Conservation (phyloP, 1,140 invertebrate species). For the Trichoplusia ni region DNA sequence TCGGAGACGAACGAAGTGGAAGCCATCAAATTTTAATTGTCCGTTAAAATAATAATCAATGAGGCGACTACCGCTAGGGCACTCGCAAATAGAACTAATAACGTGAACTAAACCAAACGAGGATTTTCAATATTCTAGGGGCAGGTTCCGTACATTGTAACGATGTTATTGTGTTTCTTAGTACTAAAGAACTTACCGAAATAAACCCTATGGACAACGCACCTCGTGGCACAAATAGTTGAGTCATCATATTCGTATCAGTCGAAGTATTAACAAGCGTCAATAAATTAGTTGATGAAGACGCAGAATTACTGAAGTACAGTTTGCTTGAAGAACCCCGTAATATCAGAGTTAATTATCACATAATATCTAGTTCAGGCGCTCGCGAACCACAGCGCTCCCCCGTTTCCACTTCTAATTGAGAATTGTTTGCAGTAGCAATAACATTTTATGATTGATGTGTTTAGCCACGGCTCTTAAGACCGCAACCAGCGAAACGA, state of each 20-base stretch:
- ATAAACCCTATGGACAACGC: too few species aligned
- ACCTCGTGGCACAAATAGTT: too few species aligned
- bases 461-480: constrained; percentile 42
- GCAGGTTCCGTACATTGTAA: constrained; percentile 18
- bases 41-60: constrained; percentile 80
- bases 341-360: too few species aligned
- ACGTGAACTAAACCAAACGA: constrained; percentile 34
- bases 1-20: constrained; percentile 75
- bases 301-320: too few species aligned
- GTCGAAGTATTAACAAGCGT: too few species aligned
- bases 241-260: too few species aligned
- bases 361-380: too few species aligned
- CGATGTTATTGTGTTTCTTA: neutral
- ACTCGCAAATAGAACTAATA: constrained; percentile 55
- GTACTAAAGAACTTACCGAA: too few species aligned
- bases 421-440: constrained; percentile 39
- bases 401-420: constrained; percentile 37
- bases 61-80: constrained; percentile 64
- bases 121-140: constrained; percentile 36
- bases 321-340: too few species aligned
- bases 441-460: constrained; percentile 60
- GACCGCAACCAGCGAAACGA: constrained; percentile 29
- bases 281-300: too few species aligned
- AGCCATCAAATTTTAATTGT: constrained; percentile 80
- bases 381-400: too few species aligned